Evolutionary conservation across 2,888 invertebrate species (phyloP).

Genomic region (Steinernema carpocapsae): DNA sequence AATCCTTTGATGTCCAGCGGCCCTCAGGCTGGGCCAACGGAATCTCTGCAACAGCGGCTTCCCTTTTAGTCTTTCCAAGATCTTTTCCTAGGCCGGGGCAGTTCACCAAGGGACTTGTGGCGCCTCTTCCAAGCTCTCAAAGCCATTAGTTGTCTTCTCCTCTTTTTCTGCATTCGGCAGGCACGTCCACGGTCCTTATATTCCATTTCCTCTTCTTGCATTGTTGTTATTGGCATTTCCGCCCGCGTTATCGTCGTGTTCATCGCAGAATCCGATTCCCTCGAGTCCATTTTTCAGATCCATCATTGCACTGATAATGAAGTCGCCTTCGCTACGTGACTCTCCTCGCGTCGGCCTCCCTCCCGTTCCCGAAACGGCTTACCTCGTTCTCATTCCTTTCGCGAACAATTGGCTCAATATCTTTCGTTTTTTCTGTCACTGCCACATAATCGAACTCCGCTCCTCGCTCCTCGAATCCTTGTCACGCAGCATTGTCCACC

Average conservation of each 20-base stretch:
- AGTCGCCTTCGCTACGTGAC: neutral
- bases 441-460: neutral
- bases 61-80: conserved; percentile 3
- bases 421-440: neutral
- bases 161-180: neutral
- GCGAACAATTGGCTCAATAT: neutral
- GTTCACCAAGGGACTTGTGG: conserved; percentile 8
- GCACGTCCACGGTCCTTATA: conserved; percentile 18
- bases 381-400: no score
- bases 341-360: neutral
- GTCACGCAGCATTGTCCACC: no score
- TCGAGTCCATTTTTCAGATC: neutral
- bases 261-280: neutral
- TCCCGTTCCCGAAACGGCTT: neutral
- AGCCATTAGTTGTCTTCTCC: conserved; percentile 24
- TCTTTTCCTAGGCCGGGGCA: no score
- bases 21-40: neutral
- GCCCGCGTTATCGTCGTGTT: conserved; percentile 14
- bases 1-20: neutral
- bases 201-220: neutral
- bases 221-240: neutral
- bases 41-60: neutral
- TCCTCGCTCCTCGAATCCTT: no score
- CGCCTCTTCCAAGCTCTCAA: neutral
- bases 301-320: conserved; percentile 10